A percentile compares a stretch with the other conserved stretches of the same genome.
Evolutionary conservation across 2,888 invertebrate genomes (phyloP).

Genomic region (Uloborus plumipes): DNA sequence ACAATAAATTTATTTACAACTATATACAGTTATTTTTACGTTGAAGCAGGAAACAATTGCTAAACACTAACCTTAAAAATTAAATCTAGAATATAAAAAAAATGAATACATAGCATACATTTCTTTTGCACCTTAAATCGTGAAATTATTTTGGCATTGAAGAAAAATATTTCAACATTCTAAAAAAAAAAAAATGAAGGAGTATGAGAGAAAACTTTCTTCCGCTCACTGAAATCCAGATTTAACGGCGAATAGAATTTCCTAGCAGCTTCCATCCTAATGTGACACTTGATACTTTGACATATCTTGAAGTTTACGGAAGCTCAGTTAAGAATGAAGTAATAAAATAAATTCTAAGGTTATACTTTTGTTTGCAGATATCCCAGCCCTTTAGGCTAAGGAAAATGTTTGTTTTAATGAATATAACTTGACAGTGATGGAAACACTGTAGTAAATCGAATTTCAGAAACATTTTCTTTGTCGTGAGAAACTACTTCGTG

Average conservation of each 20-base stretch:
- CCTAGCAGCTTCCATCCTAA: slow-evolving; percentile 28
- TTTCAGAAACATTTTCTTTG: too few relatives aligned
- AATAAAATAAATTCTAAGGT: neutral
- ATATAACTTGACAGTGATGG: neutral
- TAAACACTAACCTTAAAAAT: too few relatives aligned
- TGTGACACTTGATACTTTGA: slow-evolving; percentile 56
- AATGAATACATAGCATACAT: too few relatives aligned
- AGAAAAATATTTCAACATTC: slow-evolving; percentile 5
- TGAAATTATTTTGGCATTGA: neutral
- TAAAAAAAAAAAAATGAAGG: neutral
- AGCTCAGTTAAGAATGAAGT: slow-evolving; percentile 32
- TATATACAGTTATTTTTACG: too few relatives aligned
- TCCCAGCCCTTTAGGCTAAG: neutral
- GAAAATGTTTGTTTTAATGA: neutral
- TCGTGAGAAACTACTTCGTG: too few relatives aligned
- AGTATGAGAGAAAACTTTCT: slow-evolving; percentile 11
- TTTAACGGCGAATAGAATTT: slow-evolving; percentile 33
- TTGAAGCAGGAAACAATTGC: too few relatives aligned
- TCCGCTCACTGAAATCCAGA: slow-evolving; percentile 6
- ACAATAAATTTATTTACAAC: too few relatives aligned
- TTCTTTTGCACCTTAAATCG: neutral
- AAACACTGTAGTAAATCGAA: too few relatives aligned
- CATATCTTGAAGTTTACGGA: slow-evolving; percentile 35
- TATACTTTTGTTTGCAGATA: neutral
- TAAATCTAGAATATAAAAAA: too few relatives aligned